Conservation (phyloP, 2,113 vertebrate species). For the Rhinopomastus cyanomelas region DNA sequence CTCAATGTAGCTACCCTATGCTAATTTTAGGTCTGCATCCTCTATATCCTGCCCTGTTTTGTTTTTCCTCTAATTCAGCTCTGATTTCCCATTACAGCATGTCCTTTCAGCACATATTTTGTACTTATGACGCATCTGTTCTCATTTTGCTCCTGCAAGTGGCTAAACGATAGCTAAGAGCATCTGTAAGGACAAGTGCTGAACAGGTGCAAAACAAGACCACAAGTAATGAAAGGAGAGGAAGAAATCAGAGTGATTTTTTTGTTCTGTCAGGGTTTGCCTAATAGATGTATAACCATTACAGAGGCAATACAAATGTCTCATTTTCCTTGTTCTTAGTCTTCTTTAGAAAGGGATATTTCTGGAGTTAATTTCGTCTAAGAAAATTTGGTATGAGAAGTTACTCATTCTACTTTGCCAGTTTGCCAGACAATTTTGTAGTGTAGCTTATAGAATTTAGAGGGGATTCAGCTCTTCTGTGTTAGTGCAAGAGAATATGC, state of each 20-base stretch:
- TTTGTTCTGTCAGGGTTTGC: conserved; percentile 14
- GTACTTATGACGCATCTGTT: conserved; percentile 41
- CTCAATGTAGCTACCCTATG: conserved; percentile 10
- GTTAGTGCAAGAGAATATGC: not conserved
- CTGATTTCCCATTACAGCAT: conserved; percentile 26
- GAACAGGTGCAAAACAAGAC: conserved; percentile 47
- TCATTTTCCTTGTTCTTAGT: not conserved
- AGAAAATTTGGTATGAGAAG: not conserved
- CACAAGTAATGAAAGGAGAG: conserved; percentile 7
- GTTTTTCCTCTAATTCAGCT: conserved; percentile 26
- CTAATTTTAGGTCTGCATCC: conserved; percentile 46
- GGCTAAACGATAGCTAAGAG: conserved; percentile 12
- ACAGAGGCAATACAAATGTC: not conserved
- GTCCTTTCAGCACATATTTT: conserved; percentile 46
- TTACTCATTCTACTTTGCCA: not conserved
- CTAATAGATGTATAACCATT: not conserved
- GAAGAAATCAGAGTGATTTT: conserved; percentile 29
- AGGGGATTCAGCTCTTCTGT: not conserved
- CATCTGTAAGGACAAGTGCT: conserved; percentile 34
- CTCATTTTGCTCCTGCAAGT: conserved; percentile 16
- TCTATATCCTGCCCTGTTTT: conserved; percentile 19
- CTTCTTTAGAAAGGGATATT: not conserved
- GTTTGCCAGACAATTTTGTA: not conserved
- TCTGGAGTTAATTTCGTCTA: not conserved
- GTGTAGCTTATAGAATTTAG: not conserved